Evolutionary conservation across 2,888 invertebrate genomes (phyloP), one percentile per base, ranked within the genome.

Genomic region (Drosophila parthenogenetica): DNA sequence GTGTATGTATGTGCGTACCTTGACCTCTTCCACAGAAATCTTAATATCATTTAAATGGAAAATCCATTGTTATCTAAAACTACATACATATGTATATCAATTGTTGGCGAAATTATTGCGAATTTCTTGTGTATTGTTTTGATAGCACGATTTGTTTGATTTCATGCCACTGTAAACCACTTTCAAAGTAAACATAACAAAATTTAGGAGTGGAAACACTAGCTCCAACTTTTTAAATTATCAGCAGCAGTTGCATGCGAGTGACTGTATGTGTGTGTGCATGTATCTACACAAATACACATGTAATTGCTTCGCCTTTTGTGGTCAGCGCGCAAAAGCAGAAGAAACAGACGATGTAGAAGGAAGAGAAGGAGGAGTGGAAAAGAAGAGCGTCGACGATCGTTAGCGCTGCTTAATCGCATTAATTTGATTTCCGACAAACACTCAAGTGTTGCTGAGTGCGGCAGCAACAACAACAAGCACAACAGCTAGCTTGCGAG

Each of bases 401-500:
- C 73, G 66, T 73, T 73, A 58, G 67, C 73, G 54, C 69, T 77
- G 69, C 68, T 73, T 79, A 85, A 77, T 75, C 77, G 79, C 65
- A 75, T 82, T 79, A 70, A 79, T 81, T 74, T 77, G 81, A 83
- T 86, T 83, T 81, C 83, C 74, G 81, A 83, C 69, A 80, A 76
- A 70, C 73, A 73, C 82, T 80, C 66, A 53, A 76, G 62, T 60
- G 68, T 70, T 65, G 72, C 55, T 42, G 57, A 70, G 69, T 45
- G 54, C 48, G 32, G 37, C 48, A 64, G 67, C 61, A 75, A 53
- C 37, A 68, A 65, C 60, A 67, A 60, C 59, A 68, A 65, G 57
- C 64, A 60, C 59, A 69, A 54, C 43, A 45, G 43, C 49, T 64
- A 13, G 39, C 39, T 46, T 22, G 16, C 48, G 69, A 64, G 69